Evolutionary conservation across 2,113 vertebrate species (phyloP).

Genomic region (Tenrec ecaudatus): DNA sequence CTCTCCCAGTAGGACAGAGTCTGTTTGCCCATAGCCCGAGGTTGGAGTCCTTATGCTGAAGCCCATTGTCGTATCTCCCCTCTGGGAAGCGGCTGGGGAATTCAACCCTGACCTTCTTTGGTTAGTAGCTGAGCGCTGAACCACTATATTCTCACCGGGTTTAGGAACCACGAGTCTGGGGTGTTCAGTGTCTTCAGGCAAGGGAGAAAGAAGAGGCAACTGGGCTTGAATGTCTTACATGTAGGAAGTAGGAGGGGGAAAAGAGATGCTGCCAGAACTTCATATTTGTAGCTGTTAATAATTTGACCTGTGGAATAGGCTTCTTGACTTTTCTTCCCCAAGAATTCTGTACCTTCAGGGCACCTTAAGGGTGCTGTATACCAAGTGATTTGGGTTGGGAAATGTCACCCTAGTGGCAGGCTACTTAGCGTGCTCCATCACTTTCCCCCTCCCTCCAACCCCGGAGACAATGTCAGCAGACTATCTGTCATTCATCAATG

Average conservation of each 20-base stretch:
- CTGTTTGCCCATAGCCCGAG: not conserved
- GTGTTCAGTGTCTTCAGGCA: not conserved
- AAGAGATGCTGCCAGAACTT: slow-evolving; percentile 66
- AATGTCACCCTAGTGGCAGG: slow-evolving; percentile 57
- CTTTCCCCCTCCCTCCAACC: not conserved
- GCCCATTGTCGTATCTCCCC: not conserved
- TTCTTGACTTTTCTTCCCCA: slow-evolving; percentile 57
- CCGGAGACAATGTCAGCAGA: not conserved
- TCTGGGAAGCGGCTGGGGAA: not conserved
- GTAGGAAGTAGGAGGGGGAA: slow-evolving; percentile 49
- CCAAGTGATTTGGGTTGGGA: slow-evolving; percentile 51
- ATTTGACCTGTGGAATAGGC: slow-evolving; percentile 30
- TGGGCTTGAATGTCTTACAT: not conserved
- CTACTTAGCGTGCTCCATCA: not conserved
- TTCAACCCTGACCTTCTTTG: not conserved
- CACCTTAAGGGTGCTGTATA: slow-evolving; percentile 59
- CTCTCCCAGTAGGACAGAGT: not conserved
- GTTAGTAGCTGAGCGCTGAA: not conserved
- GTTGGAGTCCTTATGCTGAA: not conserved
- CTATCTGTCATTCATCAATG: slow-evolving; percentile 40
- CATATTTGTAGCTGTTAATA: slow-evolving; percentile 54
- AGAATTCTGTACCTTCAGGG: slow-evolving; percentile 66
- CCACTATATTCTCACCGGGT: not conserved
- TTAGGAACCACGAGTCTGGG: slow-evolving; percentile 24
- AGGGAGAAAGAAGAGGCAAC: slow-evolving; percentile 4